Conservation (phyloP, 2,113 vertebrate genomes). For the Callaeas wilsoni region DNA sequence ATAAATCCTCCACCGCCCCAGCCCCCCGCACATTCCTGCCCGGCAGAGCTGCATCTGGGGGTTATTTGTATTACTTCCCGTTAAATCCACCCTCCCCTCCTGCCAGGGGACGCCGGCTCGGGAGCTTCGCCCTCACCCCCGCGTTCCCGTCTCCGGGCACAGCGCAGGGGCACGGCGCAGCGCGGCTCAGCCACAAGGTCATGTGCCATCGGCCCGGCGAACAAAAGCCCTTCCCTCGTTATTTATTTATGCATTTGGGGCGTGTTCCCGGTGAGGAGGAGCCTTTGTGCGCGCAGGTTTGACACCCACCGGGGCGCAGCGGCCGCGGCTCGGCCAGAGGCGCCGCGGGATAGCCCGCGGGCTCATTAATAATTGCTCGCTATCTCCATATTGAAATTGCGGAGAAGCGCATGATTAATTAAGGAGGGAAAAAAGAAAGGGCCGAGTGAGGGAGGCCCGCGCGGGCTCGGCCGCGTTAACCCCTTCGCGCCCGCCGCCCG, state of each 20-base stretch:
- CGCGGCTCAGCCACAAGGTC: constrained; percentile 45
- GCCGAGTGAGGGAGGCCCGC: not conserved
- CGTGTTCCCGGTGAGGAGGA: constrained; percentile 34
- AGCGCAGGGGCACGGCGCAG: not conserved
- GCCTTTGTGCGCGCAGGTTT: constrained; percentile 70
- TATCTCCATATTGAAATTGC: constrained; percentile 55
- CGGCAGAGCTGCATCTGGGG: not conserved
- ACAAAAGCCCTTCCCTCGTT: constrained; percentile 70
- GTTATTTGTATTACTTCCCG: not conserved
- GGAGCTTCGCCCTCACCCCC: not conserved
- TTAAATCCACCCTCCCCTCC: not conserved
- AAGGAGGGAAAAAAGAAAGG: not conserved
- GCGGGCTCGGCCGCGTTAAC: not conserved
- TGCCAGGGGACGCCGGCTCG: not conserved
- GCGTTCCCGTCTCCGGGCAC: not conserved
- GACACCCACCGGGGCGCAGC: not conserved
- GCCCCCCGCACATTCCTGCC: not conserved
- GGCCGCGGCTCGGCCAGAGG: not conserved
- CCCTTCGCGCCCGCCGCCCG: not conserved
- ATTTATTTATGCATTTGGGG: constrained; percentile 77
- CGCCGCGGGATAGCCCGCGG: constrained; percentile 45
- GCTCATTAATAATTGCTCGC: constrained; percentile 63
- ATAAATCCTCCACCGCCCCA: not conserved
- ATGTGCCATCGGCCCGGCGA: constrained; percentile 73
- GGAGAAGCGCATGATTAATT: constrained; percentile 56